A percentile compares a stretch with the other conserved stretches of the same genome.
Conservation (phyloP, 2,888 invertebrate species). For the Hartigia nigra region DNA sequence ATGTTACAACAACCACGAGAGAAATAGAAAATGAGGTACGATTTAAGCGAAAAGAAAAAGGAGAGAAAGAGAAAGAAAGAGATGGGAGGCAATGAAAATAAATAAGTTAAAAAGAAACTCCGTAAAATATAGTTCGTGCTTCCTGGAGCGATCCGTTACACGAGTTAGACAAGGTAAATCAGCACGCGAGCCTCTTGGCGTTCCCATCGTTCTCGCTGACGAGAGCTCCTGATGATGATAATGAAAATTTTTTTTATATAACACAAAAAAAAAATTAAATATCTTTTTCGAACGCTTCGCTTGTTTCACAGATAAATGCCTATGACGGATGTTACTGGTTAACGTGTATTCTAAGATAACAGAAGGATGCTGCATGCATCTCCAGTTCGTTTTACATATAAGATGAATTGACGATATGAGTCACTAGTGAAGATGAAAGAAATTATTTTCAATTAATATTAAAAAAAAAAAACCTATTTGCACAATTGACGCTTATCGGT, state of each 20-base stretch:
- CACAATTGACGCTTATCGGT: not conserved
- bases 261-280: not conserved
- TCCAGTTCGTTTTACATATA: not conserved
- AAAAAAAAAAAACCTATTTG: not conserved
- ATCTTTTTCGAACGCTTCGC: not conserved
- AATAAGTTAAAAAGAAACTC: not conserved
- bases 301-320: not conserved
- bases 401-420: not conserved
- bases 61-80: constrained; percentile 3
- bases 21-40: not conserved
- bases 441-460: not conserved
- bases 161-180: not conserved
- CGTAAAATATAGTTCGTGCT: not conserved
- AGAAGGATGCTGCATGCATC: not conserved
- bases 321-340: not conserved
- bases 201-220: not conserved
- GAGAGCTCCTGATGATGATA: not conserved
- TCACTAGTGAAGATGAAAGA: not conserved
- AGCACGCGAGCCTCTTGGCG: not conserved
- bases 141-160: not conserved
- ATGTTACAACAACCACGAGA: not conserved
- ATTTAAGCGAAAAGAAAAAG: constrained; percentile 7
- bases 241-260: not conserved
- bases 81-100: not conserved
- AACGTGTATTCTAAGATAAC: not conserved